phyloP scores from a whole-genome alignment of 1,140 invertebrate genomes.

The Ericerus pela region DNA sequence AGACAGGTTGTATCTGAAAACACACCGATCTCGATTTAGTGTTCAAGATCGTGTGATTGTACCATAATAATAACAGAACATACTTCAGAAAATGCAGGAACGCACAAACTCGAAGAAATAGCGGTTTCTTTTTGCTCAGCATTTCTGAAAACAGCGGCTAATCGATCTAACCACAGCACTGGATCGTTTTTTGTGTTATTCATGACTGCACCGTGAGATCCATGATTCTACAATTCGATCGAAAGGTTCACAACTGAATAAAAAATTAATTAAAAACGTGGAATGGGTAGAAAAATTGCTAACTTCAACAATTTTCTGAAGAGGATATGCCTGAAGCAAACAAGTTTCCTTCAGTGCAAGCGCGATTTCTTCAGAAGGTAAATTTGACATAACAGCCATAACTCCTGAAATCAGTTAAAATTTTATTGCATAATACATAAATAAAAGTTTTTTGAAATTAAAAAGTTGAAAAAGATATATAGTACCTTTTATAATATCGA shows the following conservation, averaged over 20 bases:
- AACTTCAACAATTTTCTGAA: conserved; percentile 41
- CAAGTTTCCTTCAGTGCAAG: conserved; percentile 63
- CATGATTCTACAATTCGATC: no score
- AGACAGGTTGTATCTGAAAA: conserved; percentile 53
- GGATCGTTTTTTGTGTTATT: conserved; percentile 53
- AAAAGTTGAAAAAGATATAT: background rate
- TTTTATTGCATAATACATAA: conserved; percentile 14
- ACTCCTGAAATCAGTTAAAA: conserved; percentile 35
- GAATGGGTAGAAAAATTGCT: conserved; percentile 1
- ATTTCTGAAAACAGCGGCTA: conserved; percentile 76
- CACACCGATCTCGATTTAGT: background rate
- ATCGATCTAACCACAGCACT: conserved; percentile 79
- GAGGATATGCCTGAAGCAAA: conserved; percentile 52
- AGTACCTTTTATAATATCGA: conserved; percentile 65
- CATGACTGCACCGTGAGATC: conserved; percentile 14
- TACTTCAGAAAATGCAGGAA: conserved; percentile 60
- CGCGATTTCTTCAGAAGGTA: conserved; percentile 46
- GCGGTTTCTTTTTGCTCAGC: conserved; percentile 47
- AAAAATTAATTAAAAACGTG: no score
- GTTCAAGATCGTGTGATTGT: background rate
- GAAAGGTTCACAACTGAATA: no score
- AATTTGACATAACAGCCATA: conserved; percentile 45
- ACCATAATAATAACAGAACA: background rate
- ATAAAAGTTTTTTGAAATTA: background rate
- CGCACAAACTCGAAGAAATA: conserved; percentile 59